Evolutionary conservation across 2,113 vertebrate species (phyloP).

Genomic region (Capreolus pygargus): DNA sequence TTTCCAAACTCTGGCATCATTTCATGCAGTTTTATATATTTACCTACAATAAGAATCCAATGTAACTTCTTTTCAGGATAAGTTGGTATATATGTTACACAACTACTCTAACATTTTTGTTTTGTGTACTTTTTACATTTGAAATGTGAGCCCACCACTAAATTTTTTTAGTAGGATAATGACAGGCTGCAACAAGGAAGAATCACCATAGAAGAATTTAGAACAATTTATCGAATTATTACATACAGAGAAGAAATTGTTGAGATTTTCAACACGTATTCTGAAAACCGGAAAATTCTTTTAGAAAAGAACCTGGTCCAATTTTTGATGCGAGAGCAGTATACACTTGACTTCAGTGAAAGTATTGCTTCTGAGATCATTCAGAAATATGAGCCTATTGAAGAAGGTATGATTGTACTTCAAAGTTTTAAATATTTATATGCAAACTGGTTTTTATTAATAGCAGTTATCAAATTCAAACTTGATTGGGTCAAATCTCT

Average conservation of each 20-base stretch:
- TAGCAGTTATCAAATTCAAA: background rate
- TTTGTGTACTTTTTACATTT: slow-evolving; percentile 8
- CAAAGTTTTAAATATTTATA: slow-evolving; percentile 16
- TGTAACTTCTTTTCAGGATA: background rate
- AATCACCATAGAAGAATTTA: slow-evolving; percentile 82
- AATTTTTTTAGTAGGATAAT: slow-evolving; percentile 72
- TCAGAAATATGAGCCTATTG: slow-evolving; percentile 80
- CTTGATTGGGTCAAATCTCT: background rate
- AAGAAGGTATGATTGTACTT: slow-evolving; percentile 77
- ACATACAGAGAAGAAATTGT: slow-evolving; percentile 77
- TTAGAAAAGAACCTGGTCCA: slow-evolving; percentile 44
- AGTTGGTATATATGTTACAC: background rate
- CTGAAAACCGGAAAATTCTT: slow-evolving; percentile 63
- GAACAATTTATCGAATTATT: slow-evolving; percentile 77
- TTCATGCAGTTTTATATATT: background rate
- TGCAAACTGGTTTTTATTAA: background rate
- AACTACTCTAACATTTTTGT: background rate
- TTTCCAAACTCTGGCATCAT: background rate
- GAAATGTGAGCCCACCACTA: slow-evolving; percentile 36
- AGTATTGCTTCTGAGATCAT: slow-evolving; percentile 69
- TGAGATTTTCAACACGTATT: slow-evolving; percentile 79
- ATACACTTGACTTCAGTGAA: background rate
- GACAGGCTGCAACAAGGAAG: slow-evolving; percentile 56
- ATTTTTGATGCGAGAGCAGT: slow-evolving; percentile 80
- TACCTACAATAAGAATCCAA: background rate